Conservation (phyloP, 2,888 invertebrate genomes). For the Lochmaea capreae region DNA sequence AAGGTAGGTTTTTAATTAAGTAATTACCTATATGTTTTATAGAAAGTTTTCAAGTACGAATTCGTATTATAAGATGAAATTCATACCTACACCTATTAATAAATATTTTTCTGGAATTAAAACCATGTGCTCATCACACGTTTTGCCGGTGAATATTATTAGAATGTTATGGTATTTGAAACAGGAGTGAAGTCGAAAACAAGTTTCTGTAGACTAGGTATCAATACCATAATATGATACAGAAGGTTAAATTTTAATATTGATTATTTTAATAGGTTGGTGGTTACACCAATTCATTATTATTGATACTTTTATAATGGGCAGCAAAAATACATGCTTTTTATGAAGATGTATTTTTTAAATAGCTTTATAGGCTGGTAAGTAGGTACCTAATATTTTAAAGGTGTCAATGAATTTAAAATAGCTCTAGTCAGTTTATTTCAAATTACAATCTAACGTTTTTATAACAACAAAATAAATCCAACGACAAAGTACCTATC, state of each 20-base stretch:
- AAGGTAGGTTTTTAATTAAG: neutral
- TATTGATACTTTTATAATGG: too few relatives aligned
- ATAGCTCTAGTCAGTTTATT: too few relatives aligned
- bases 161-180: conserved; percentile 13
- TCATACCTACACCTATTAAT: conserved; percentile 3
- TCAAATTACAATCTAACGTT: too few relatives aligned
- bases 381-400: too few relatives aligned
- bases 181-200: neutral
- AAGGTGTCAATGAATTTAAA: too few relatives aligned
- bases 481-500: too few relatives aligned
- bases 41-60: neutral
- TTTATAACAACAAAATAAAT: too few relatives aligned
- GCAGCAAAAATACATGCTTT: neutral
- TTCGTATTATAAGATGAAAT: neutral
- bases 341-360: neutral
- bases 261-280: neutral
- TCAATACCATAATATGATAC: neutral
- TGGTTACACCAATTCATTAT: neutral
- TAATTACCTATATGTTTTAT: too few relatives aligned
- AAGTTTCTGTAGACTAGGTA: neutral
- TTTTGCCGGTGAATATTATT: conserved; percentile 20
- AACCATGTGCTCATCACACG: conserved; percentile 10
- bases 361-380: too few relatives aligned
- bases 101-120: neutral
- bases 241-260: conserved; percentile 9